Conservation (phyloP, 2,797 vertebrate species). For the Manis crassicaudata region DNA sequence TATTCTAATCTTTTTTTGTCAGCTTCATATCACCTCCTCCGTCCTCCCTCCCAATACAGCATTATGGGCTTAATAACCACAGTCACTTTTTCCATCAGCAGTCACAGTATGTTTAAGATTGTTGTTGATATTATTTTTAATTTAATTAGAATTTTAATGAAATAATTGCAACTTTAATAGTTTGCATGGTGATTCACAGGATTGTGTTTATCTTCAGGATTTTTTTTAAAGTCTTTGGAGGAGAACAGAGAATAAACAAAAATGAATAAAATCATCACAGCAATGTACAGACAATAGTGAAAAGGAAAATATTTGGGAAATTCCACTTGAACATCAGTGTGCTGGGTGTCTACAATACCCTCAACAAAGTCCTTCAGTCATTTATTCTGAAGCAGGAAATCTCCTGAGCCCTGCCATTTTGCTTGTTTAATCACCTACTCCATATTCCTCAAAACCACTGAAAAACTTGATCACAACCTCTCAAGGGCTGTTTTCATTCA, state of each 20-base stretch:
- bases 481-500: neutral
- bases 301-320: neutral
- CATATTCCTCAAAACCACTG: neutral
- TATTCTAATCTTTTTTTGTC: neutral
- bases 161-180: conserved; percentile 65
- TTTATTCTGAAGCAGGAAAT: neutral
- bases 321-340: neutral
- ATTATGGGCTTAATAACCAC: conserved; percentile 17
- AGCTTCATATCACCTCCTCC: neutral
- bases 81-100: conserved; percentile 38
- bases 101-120: conserved; percentile 56
- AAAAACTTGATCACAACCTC: neutral
- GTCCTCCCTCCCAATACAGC: neutral
- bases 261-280: conserved; percentile 57
- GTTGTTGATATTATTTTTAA: conserved; percentile 65
- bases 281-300: conserved; percentile 25
- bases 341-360: neutral
- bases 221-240: conserved; percentile 36
- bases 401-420: neutral
- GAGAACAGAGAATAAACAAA: conserved; percentile 56
- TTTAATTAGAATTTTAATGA: conserved; percentile 74
- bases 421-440: neutral
- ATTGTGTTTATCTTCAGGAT: conserved; percentile 54
- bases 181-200: conserved; percentile 41
- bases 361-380: neutral